These are phyloP conservation scores for Wiebesia pumilae DNA, from an alignment of 1,140 invertebrate genomes.

Conservation along the genomic window DNA sequence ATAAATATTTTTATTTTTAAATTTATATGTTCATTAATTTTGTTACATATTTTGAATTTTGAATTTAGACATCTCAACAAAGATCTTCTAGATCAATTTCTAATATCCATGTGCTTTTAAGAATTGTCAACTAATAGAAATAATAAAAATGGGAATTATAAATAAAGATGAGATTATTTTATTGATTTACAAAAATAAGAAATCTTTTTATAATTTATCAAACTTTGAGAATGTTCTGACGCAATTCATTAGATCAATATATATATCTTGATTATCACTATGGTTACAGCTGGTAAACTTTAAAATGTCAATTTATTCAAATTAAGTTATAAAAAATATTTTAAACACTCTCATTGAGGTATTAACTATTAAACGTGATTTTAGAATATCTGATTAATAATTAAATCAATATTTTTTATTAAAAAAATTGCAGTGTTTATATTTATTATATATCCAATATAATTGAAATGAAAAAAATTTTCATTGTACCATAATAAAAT, in stretches of 20 bases:
- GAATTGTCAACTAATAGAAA: too few relatives aligned
- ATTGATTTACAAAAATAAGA: background rate
- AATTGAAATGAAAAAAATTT: background rate
- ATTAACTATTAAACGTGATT: too few relatives aligned
- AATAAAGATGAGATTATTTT: background rate
- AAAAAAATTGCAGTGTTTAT: background rate
- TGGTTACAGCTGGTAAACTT: conserved; percentile 20
- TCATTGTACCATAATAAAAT: too few relatives aligned
- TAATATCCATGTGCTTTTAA: too few relatives aligned
- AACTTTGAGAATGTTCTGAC: background rate
- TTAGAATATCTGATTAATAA: too few relatives aligned
- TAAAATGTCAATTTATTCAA: conserved; percentile 7
- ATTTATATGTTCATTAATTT: too few relatives aligned
- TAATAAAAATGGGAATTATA: too few relatives aligned
- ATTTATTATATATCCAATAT: background rate
- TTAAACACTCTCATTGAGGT: background rate
- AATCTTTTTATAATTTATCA: background rate
- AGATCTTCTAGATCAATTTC: too few relatives aligned
- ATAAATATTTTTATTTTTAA: too few relatives aligned
- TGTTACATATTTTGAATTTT: too few relatives aligned
- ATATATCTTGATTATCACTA: conserved; percentile 13
- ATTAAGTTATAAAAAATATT: background rate
- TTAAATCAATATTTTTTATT: too few relatives aligned
- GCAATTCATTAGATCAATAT: conserved; percentile 23
- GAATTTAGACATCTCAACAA: too few relatives aligned